Base-by-base conservation (phyloP, 1,140 invertebrate genomes). In the Eriosoma lanigerum region DNA sequence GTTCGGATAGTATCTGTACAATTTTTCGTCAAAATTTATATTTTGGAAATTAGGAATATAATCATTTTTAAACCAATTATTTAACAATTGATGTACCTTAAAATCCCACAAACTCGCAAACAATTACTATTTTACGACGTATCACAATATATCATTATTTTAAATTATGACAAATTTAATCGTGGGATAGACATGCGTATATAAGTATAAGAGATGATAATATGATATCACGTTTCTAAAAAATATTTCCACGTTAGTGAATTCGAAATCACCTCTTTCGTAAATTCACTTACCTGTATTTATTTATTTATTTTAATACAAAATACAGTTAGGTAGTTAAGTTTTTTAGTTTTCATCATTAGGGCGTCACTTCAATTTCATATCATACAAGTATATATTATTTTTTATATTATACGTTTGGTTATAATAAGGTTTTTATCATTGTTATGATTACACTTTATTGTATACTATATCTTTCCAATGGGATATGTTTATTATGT, bases 161-260 rank as follows among this genome's bases (percentile, higher is more conserved):
- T 64, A n/a, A 64, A 64, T 38, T n/a, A 64, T 38, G 19, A 38
- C 32, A 64, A 38, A n/a, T 21, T 64, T 38, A n/a, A 64, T n/a
- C 62, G 62, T 64, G 62, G 32, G 62, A 64, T 15, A 32, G 17
- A 38, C 32, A 8, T 8, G 32, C 32, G 32, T 38, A 38, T 8
- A 38, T 38, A 38, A 3, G 32, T 38, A 38, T 38, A 4, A 38
- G 3, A 4, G 3, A 38, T 38, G 3, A 38, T 38, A 8, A 38
- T 38, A 38, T 38, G 29, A 3, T 32, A 62, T 62, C 60, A 26
- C 60, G 17, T 19, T 6, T 26, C 17, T 32, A 62, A 13, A 64
- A 64, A 64, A n/a, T 64, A 19, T 64, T 64, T 64, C 29, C 62
- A 10, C 19, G 10, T 29, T 19, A 21, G n/a, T n/a, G 62, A 29